Evolutionary conservation across 2,888 invertebrate species (phyloP).

Genomic region (Acleris sparsana): DNA sequence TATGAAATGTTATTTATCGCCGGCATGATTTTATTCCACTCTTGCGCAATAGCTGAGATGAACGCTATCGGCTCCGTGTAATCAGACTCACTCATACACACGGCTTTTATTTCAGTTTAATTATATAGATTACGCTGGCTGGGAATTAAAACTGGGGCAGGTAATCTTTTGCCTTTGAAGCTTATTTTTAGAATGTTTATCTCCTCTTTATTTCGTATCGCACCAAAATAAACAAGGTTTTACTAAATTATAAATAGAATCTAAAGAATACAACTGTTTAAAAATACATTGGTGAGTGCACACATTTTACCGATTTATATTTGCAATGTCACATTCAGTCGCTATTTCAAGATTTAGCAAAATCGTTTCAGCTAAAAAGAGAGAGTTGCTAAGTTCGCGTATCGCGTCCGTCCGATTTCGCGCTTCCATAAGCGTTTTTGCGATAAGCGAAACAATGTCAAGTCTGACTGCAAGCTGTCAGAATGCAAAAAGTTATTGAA

Average conservation of each 20-base stretch:
- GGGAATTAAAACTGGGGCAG: not conserved
- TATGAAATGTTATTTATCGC: slow-evolving; percentile 71
- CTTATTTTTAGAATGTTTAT: not conserved
- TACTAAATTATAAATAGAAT: not conserved
- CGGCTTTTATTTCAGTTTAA: slow-evolving; percentile 38
- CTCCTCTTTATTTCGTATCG: not conserved
- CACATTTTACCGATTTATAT: not conserved
- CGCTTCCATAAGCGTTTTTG: slow-evolving; percentile 30
- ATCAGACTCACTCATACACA: slow-evolving; percentile 37
- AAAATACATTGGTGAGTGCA: too few species aligned
- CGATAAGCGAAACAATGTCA: slow-evolving; percentile 29
- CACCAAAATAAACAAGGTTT: not conserved
- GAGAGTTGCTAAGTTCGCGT: slow-evolving; percentile 52
- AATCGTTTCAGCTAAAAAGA: slow-evolving; percentile 51
- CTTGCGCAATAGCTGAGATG: slow-evolving; percentile 64
- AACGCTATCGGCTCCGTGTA: slow-evolving; percentile 43
- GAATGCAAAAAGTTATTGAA: slow-evolving; percentile 37
- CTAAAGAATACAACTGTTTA: too few species aligned
- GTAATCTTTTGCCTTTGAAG: not conserved
- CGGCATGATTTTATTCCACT: slow-evolving; percentile 64
- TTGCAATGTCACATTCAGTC: slow-evolving; percentile 38
- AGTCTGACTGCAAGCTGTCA: slow-evolving; percentile 33
- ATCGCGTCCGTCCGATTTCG: slow-evolving; percentile 41
- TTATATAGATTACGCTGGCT: slow-evolving; percentile 4
- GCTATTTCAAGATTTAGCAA: slow-evolving; percentile 53